Percentiles rank a stretch among this genome's conserved stretches.
These are phyloP conservation scores for Gallinago solitaria DNA, from an alignment of 2,797 vertebrate species.

Conservation along the genomic window DNA sequence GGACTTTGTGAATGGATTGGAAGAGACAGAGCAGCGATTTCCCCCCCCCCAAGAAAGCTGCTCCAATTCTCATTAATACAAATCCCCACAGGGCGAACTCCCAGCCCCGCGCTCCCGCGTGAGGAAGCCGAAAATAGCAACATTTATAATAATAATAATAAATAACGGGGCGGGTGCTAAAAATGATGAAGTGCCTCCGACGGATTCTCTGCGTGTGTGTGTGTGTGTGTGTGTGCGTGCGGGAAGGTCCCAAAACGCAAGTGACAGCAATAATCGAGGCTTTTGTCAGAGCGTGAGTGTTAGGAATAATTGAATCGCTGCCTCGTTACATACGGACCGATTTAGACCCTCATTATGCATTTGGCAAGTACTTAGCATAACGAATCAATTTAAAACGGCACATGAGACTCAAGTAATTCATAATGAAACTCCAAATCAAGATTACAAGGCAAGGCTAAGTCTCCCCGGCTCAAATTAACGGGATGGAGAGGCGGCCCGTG, in stretches of 20 bases:
- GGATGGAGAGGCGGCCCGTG: not conserved
- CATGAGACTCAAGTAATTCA: slow-evolving; percentile 9
- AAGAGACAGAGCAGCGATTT: slow-evolving; percentile 24
- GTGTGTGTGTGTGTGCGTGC: not conserved
- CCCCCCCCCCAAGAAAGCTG: not conserved
- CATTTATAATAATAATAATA: not conserved
- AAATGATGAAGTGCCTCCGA: slow-evolving; percentile 7
- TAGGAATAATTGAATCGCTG: slow-evolving; percentile 39
- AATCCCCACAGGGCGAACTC: slow-evolving; percentile 6
- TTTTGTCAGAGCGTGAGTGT: slow-evolving; percentile 23
- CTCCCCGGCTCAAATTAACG: not conserved
- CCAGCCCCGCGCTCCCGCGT: not conserved
- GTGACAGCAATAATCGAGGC: not conserved
- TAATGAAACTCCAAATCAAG: slow-evolving; percentile 38
- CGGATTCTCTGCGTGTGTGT: not conserved
- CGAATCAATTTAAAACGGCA: slow-evolving; percentile 37
- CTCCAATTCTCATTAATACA: slow-evolving; percentile 50
- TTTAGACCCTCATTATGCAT: slow-evolving; percentile 39
- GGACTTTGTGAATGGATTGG: slow-evolving; percentile 57
- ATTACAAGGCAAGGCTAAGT: not conserved
- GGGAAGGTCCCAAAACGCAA: slow-evolving; percentile 26
- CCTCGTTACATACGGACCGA: not conserved
- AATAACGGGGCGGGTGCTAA: not conserved
- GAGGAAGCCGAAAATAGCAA: slow-evolving; percentile 40
- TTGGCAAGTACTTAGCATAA: slow-evolving; percentile 56